Evolutionary conservation across 2,113 vertebrate genomes (phyloP), one percentile per base, ranked within the genome.

Genomic region (Thalassarche chlororhynchos): DNA sequence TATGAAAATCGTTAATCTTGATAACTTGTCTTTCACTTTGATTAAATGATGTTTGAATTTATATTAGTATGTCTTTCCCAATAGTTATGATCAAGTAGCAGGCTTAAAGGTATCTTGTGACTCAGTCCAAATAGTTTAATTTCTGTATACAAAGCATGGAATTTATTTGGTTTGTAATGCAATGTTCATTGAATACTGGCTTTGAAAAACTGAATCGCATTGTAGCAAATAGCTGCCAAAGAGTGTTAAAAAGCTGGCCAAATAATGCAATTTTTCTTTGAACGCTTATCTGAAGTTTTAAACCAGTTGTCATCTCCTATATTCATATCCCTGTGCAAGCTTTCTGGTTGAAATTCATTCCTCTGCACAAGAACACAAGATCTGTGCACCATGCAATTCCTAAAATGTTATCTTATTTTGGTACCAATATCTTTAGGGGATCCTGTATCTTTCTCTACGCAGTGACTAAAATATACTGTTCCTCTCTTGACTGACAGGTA

Each of bases 171-270:
- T 84, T 91, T 84, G 78, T 84, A 92, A 52, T 55, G 82, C 47
- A 91, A 51, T 55, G 38, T 90, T 96, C 75, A 74, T 21, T 65
- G 90, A 96, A 93, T 87, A 80, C 81, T 87, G 90, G 51, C 77
- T 95, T 36, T 88, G 34, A 94, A 97, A 96, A 94, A 76, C 57
- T 71, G 69, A 96, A 76, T 74, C 7, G 9, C 19, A n/a, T 76
- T 38, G 64, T 75, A 95, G 47, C 25, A 89, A 79, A 89, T 65
- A 77, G 38, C 57, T 95, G 28, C 49, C 40, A 34, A 29, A 38
- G 34, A 75, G 65, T 55, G 10, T 84, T 75, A 60, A 75, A 88
- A 84, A 71, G 21, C 36, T 85, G 26, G 23, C 16, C 5, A 78
- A 51, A 57, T 58, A 44, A 51, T 44, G 13, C 29, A 34, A 1